Base-by-base conservation (phyloP, 2,888 invertebrate species). In the Erebia epiphron region DNA sequence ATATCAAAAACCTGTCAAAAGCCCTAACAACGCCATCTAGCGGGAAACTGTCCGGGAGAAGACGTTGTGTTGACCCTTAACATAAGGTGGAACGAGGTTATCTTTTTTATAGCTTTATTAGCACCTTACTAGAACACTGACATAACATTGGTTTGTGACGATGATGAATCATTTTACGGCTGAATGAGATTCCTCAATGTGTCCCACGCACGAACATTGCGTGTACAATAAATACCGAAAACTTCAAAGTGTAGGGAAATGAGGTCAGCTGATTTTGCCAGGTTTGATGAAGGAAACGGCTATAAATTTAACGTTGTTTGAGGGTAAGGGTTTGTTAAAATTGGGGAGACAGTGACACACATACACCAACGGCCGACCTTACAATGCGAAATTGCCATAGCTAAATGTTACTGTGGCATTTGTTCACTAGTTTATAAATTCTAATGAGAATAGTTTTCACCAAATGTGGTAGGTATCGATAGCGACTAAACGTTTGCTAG, bases 391-490 rank as follows among this genome's bases (percentile, higher is more conserved):
- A 57, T 43, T 50, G 70, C 76, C 70, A 66, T 72, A 75, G 73
- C 73, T 68, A 89, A 90, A 90, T 89, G 90, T 87, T 90, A 90
- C 79, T 82, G 83, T 89, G 90, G 83, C 89, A 90, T 90, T 90
- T 90, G 80, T 81, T 49, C 41, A 18, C 26, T 41, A 14, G 13
- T 5, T 16, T 52, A 52, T 8, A 14, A 8, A 62, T 41, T 62
- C 63, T 56, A 26, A 56, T 46, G 14, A 41, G 16, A 16, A 13
- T 54, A 16, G 54, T 64, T 52, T 50, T 14, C 18, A 46, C 18
- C 62, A 49, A 46, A 62, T 61, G 43, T 61, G 18, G 43, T 8
- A 50, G 18, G 43, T 8, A 50, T n/a, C 8, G n/a, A n/a, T 13
- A 50, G n/a, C n/a, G n/a, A 8, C 50, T n/a, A n/a, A n/a, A 50